Conservation (phyloP, 2,888 invertebrate genomes). For the Ecliptopera silaceata region DNA sequence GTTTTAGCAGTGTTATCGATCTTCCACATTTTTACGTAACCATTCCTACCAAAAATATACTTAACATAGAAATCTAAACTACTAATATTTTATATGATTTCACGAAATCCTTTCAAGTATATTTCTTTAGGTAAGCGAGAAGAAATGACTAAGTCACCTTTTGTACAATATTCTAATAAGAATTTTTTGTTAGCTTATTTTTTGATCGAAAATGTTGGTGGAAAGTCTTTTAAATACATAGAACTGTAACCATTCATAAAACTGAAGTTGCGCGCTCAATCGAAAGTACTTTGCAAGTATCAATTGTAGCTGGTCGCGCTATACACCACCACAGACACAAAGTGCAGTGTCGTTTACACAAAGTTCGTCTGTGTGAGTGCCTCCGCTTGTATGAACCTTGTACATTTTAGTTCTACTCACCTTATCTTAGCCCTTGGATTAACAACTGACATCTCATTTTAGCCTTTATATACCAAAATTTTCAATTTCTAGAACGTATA, state of each 20-base stretch:
- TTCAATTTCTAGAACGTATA: constrained; percentile 25
- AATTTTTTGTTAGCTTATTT: no score
- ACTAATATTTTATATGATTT: no score
- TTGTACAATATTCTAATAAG: no score
- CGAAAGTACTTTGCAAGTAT: constrained; percentile 44
- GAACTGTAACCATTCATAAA: constrained; percentile 28
- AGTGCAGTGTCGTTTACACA: constrained; percentile 68
- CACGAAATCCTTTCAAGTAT: no score
- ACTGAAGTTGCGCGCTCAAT: constrained; percentile 26
- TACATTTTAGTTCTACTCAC: constrained; percentile 70
- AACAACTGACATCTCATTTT: constrained; percentile 54
- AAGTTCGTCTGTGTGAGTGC: constrained; percentile 57
- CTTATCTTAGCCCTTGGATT: constrained; percentile 66
- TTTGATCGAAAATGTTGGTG: no score
- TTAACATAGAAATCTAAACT: no score
- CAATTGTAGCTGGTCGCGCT: constrained; percentile 53
- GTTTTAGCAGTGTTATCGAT: no score
- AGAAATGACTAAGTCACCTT: no score
- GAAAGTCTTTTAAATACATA: no score
- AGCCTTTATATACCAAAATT: constrained; percentile 33
- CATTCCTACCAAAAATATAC: no score
- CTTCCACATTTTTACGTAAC: no score
- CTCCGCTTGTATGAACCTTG: constrained; percentile 74
- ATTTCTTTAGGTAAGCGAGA: no score
- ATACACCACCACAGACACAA: constrained; percentile 59